phyloP scores from a whole-genome alignment of 2,113 vertebrate genomes.

The Xiphophorus hellerii region DNA sequence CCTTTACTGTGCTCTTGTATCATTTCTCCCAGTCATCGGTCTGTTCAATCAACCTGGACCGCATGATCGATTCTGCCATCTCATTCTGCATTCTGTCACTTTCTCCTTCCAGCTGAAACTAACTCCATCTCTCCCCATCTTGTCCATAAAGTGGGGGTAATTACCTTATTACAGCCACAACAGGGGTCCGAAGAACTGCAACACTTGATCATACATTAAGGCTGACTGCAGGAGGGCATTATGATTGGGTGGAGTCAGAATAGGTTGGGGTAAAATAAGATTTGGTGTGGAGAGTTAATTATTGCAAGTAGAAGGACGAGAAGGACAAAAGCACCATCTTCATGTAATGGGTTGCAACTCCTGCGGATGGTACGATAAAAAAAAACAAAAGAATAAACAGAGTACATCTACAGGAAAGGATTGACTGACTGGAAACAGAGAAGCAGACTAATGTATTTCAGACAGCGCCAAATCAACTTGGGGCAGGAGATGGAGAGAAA shows the following conservation, averaged over 20 bases:
- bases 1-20: constrained; percentile 3
- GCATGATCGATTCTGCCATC: constrained; percentile 14
- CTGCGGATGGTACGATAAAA: background rate
- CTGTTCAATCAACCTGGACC: constrained; percentile 5
- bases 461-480: constrained; percentile 23
- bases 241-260: background rate
- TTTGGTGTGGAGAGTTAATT: constrained; percentile 42
- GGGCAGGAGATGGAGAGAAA: constrained; percentile 26
- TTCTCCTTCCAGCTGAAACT: constrained; percentile 8
- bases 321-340: background rate
- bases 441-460: constrained; percentile 29
- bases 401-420: constrained; percentile 13
- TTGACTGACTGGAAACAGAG: constrained; percentile 10
- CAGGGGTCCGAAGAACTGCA: constrained; percentile 46
- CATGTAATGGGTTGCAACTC: background rate
- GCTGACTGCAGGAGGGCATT: constrained; percentile 47
- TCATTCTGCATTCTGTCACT: background rate
- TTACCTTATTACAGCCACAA: constrained; percentile 62
- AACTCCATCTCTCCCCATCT: constrained; percentile 12
- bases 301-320: constrained; percentile 14
- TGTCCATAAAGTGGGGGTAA: constrained; percentile 57
- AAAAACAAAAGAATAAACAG: constrained; percentile 13
- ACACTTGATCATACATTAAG: constrained; percentile 60
- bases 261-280: constrained; percentile 3
- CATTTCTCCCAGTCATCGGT: constrained; percentile 16